Base-by-base conservation (phyloP, 2,888 invertebrate species). In the Hirtodrosophila duncani region DNA sequence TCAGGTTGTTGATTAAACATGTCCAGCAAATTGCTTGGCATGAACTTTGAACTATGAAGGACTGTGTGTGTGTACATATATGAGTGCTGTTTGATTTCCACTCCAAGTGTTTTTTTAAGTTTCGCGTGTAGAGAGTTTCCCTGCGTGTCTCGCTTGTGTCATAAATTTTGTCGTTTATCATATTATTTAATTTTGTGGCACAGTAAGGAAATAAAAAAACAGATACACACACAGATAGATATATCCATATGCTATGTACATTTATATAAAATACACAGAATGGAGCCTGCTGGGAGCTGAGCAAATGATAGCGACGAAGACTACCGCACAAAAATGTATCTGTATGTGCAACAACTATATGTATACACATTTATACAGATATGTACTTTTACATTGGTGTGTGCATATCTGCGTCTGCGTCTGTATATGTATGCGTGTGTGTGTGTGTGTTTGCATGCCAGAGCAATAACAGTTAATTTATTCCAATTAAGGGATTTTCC, bases 401-500 rank as follows among this genome's bases (percentile, higher is more conserved):
- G 17, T 51, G 39, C n/a, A n/a, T 56, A 38, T 55, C 48, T 59
- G 69, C 61, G 58, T 52, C 37, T 27, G 52, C 52, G 57, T 39
- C 46, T 30, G 34, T 56, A 46, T 51, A 43, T 48, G 21, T 30
- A 11, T 38, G 30, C 9, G 14, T 51, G 11, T 21, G 29, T 44
- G 36, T 27, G 44, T 66, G 43, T 44, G 37, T 52, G 48, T 34
- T 45, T 51, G 58, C 58, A 56, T 62, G 66, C 58, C 59, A 57
- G 26, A 63, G 82, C 82, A 81, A 82, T 82, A 82, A 81, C 69
- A 83, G 81, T 82, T 82, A 82, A 82, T 82, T 82, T 82, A 82
- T 82, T 83, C 83, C 81, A 82, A 82, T 82, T 82, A 82, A 83
- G 82, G 81, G 82, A 82, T 82, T 82, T 82, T 83, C 81, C 83